Conservation (phyloP, 2,888 invertebrate genomes). For the Rhingia rostrata region DNA sequence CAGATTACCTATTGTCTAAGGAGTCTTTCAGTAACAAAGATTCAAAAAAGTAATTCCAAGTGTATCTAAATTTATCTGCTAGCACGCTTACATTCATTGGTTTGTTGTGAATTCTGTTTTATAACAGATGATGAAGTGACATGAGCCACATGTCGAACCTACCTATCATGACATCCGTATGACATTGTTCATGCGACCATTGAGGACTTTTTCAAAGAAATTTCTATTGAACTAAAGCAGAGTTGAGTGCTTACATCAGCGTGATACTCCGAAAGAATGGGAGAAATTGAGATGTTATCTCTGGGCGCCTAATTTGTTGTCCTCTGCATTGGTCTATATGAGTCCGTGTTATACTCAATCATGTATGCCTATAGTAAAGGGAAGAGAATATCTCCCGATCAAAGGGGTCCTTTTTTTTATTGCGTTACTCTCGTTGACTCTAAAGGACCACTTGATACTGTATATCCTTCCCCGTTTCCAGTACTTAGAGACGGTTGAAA, state of each 20-base stretch:
- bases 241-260: constrained; percentile 44
- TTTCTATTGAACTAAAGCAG: constrained; percentile 35
- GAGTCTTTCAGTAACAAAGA: no score
- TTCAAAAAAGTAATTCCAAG: no score
- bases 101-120: not conserved
- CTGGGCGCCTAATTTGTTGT: constrained; percentile 63
- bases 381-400: constrained; percentile 23
- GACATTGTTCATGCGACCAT: constrained; percentile 26
- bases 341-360: constrained; percentile 39
- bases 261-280: constrained; percentile 43
- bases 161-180: constrained; percentile 22
- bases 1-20: no score
- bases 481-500: not conserved
- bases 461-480: constrained; percentile 18
- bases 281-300: constrained; percentile 67
- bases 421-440: constrained; percentile 31
- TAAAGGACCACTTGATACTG: constrained; percentile 56
- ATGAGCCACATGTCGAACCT: not conserved
- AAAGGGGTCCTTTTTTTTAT: constrained; percentile 45
- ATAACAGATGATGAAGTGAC: constrained; percentile 1
- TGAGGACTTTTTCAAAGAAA: constrained; percentile 24
- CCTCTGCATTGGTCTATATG: constrained; percentile 23
- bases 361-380: not conserved
- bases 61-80: no score
- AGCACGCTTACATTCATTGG: no score